A percentile compares a stretch with the other conserved stretches of the same genome.
Conservation (phyloP, 2,113 vertebrate species). For the Furnarius figulus region DNA sequence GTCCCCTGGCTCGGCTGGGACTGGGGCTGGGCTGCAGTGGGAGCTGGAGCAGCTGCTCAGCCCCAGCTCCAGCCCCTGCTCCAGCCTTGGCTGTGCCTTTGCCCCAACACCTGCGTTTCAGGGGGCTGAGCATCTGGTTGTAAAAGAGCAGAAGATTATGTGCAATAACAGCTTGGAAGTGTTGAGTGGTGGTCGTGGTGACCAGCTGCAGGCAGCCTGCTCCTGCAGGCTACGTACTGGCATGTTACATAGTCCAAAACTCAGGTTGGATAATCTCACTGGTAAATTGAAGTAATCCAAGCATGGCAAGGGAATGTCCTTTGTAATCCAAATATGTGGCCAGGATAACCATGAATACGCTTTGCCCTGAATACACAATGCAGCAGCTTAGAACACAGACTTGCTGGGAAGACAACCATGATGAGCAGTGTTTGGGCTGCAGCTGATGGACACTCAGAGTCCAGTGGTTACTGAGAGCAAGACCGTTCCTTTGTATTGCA, state of each 20-base stretch:
- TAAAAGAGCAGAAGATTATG: neutral
- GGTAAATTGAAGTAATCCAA: neutral
- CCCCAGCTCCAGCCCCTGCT: neutral
- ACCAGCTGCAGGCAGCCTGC: neutral
- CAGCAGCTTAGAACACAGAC: neutral
- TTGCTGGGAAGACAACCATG: rapidly evolving
- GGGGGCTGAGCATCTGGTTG: neutral
- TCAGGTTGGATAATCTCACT: neutral
- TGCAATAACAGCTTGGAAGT: neutral
- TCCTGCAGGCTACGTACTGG: neutral
- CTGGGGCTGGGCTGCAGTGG: neutral
- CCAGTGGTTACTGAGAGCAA: neutral
- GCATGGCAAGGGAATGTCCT: neutral
- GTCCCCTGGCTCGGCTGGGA: neutral
- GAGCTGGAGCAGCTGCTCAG: neutral
- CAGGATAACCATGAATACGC: neutral
- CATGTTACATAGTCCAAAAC: neutral
- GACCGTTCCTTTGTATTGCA: neutral
- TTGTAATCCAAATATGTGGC: neutral
- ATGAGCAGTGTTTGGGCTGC: neutral
- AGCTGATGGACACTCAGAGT: neutral
- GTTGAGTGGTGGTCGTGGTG: neutral
- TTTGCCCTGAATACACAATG: neutral
- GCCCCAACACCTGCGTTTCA: neutral
- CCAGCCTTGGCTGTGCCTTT: rapidly evolving